Evolutionary conservation across 1,140 invertebrate species (phyloP).

Genomic region (Berghia stephanieae): DNA sequence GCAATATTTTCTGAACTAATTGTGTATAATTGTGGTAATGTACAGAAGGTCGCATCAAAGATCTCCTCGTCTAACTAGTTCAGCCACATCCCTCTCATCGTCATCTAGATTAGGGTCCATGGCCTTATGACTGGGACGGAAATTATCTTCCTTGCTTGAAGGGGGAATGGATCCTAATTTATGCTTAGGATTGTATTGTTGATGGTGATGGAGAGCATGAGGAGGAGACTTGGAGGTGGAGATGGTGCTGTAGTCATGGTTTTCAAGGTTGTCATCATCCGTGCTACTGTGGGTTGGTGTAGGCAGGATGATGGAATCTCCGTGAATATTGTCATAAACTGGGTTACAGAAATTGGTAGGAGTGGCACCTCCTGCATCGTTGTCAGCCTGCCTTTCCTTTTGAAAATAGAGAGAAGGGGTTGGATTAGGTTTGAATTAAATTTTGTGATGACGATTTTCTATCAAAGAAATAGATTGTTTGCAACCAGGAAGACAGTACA

Average conservation of each 20-base stretch:
- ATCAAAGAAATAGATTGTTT: no score
- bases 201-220: neutral
- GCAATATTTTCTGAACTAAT: neutral
- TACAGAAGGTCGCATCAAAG: neutral
- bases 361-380: slow-evolving; percentile 69
- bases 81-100: slow-evolving; percentile 29
- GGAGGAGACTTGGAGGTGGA: neutral
- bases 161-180: no score
- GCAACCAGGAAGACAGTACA: neutral
- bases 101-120: slow-evolving; percentile 25
- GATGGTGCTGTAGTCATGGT: neutral
- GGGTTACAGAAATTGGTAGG: slow-evolving; percentile 93
- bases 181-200: no score
- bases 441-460: no score
- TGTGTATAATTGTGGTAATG: slow-evolving; percentile 1
- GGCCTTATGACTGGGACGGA: neutral
- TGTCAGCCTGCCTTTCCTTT: neutral
- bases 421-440: neutral
- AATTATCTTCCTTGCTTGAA: neutral
- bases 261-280: neutral
- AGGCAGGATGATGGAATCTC: slow-evolving; percentile 31
- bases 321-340: slow-evolving; percentile 85
- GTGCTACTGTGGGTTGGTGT: slow-evolving; percentile 14
- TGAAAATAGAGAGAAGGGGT: neutral
- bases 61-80: slow-evolving; percentile 14